These are phyloP conservation scores for Lucilia sericata DNA, from an alignment of 1,140 invertebrate species.

Conservation along the genomic window DNA sequence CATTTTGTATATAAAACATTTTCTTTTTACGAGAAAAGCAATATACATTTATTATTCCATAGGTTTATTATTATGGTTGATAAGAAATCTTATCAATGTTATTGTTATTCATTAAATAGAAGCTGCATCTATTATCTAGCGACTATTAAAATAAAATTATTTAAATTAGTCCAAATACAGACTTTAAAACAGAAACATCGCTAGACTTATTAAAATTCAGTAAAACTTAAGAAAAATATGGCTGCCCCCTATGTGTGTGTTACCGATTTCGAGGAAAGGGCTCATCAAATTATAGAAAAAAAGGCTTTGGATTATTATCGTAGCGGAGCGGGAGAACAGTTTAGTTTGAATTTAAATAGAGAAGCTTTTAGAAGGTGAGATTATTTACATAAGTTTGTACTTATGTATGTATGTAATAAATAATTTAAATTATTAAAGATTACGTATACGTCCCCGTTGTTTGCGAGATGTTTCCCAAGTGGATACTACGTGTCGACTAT, in stretches of 20 bases:
- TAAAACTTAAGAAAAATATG: constrained; percentile 50
- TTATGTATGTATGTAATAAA: background rate
- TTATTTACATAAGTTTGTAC: background rate
- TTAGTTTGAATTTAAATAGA: constrained; percentile 79
- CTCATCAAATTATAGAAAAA: constrained; percentile 75
- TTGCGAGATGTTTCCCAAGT: constrained; percentile 80
- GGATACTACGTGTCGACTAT: constrained; percentile 74
- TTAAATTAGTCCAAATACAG: background rate
- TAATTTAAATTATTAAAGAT: constrained; percentile 45
- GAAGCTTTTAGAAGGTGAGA: constrained; percentile 82
- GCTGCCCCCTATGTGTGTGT: constrained; percentile 75
- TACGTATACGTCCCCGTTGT: constrained; percentile 82
- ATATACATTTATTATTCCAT: too few species aligned
- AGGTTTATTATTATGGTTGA: background rate
- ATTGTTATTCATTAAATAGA: background rate
- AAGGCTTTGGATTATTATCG: constrained; percentile 85
- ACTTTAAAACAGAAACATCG: background rate
- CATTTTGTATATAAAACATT: background rate
- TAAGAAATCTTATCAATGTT: constrained; percentile 3
- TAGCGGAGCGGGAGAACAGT: constrained; percentile 87
- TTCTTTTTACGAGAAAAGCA: too few species aligned
- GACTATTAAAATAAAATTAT: background rate
- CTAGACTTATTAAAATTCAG: background rate
- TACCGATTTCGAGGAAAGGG: constrained; percentile 84
- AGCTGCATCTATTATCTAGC: background rate